Conservation (phyloP, 2,113 vertebrate species). For the Cottus gobio region DNA sequence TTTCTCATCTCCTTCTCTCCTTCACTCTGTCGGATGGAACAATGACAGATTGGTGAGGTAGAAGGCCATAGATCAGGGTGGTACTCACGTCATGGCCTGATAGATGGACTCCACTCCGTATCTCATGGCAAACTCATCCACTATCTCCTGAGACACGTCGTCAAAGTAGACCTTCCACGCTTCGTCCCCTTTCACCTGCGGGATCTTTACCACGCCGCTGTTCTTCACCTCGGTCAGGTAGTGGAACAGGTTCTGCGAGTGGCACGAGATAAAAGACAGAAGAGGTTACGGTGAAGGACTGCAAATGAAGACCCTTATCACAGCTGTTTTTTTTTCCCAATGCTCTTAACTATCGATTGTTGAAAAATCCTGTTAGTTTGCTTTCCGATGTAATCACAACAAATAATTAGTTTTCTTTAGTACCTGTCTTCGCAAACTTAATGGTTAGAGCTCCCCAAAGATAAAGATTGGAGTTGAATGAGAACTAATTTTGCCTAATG, state of each 20-base stretch:
- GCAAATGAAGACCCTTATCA: slow-evolving; percentile 22
- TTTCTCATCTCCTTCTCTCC: slow-evolving; percentile 45
- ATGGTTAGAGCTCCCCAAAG: background rate
- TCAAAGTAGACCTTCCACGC: slow-evolving; percentile 99
- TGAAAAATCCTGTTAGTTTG: background rate
- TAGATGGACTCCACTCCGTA: slow-evolving; percentile 98
- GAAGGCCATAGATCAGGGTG: slow-evolving; percentile 76
- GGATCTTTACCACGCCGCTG: slow-evolving; percentile 92
- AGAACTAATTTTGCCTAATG: background rate
- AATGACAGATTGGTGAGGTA: slow-evolving; percentile 70
- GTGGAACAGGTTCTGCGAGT: slow-evolving; percentile 93
- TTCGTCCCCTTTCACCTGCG: slow-evolving; percentile 94
- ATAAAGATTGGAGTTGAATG: background rate
- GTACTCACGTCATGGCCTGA: slow-evolving; percentile 97
- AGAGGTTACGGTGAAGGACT: slow-evolving; percentile 28
- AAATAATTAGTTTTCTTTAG: background rate
- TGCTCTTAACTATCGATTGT: background rate
- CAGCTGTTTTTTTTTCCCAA: background rate
- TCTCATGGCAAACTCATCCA: slow-evolving; percentile 98
- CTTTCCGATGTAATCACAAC: background rate
- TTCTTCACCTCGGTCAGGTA: slow-evolving; percentile 94
- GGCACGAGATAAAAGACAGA: slow-evolving; percentile 42
- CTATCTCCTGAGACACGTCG: slow-evolving; percentile 95
- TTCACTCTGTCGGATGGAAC: slow-evolving; percentile 66
- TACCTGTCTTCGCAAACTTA: background rate